These are phyloP conservation scores for Holothuria glaberrima DNA, from an alignment of 35 echinoderm and acorn worm genomes.

Conservation along the genomic window DNA sequence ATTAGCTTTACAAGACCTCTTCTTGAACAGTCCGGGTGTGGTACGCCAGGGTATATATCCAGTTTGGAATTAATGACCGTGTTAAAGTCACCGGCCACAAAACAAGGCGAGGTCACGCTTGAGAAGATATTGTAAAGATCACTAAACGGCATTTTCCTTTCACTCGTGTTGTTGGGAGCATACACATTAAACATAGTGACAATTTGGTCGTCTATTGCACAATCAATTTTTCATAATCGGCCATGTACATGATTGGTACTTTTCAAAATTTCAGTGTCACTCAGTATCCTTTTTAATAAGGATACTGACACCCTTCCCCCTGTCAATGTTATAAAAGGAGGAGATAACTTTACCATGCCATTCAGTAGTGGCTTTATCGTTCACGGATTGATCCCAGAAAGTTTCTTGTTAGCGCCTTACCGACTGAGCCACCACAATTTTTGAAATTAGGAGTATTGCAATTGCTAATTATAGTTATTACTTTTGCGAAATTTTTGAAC, in stretches of 20 bases:
- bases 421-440: not conserved
- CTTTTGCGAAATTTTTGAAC: too few relatives aligned
- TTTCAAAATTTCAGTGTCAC: not conserved
- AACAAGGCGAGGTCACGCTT: not conserved
- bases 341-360: not conserved
- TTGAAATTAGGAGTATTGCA: too few relatives aligned
- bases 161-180: not conserved
- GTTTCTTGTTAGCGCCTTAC: not conserved
- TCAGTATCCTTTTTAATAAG: not conserved
- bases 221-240: not conserved
- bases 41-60: too few relatives aligned
- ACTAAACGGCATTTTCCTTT: not conserved
- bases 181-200: slow-evolving; percentile 3
- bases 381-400: not conserved
- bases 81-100: slow-evolving; percentile 12
- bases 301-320: not conserved
- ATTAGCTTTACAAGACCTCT: not conserved
- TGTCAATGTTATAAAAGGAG: not conserved
- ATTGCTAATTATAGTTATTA: too few relatives aligned
- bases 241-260: not conserved
- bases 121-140: not conserved
- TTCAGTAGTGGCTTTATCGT: not conserved
- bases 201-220: not conserved
- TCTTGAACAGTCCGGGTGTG: not conserved
- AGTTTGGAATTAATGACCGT: not conserved